Evolutionary conservation across 2,113 vertebrate genomes (phyloP).

Genomic region (Benitochromis conjunctus): DNA sequence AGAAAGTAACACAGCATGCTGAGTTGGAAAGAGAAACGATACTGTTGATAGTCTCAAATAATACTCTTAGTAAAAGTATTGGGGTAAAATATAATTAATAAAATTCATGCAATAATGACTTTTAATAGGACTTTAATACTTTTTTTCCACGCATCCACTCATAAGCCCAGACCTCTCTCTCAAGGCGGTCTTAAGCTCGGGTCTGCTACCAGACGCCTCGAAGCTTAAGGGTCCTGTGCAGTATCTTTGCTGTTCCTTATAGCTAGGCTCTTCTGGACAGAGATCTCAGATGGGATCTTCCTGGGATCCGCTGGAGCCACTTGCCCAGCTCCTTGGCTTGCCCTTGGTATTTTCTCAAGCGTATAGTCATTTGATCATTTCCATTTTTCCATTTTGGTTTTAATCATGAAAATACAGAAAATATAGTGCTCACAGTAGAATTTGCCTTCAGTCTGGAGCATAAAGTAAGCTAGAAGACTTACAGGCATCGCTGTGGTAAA

Average conservation of each 20-base stretch:
- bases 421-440: neutral
- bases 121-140: neutral
- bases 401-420: rapidly evolving
- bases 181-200: too few relatives aligned
- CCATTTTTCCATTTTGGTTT: neutral
- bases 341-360: too few relatives aligned
- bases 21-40: neutral
- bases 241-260: too few relatives aligned
- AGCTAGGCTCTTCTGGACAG: neutral
- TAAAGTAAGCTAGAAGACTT: neutral
- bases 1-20: neutral
- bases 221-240: too few relatives aligned
- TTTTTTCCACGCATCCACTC: neutral
- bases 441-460: too few relatives aligned
- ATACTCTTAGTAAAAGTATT: neutral
- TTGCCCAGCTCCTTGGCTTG: neutral
- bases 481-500: rapidly evolving
- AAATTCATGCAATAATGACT: neutral
- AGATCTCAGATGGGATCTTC: neutral
- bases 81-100: neutral
- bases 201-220: too few relatives aligned
- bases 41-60: neutral
- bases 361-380: neutral
- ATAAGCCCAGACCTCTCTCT: too few relatives aligned
- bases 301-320: too few relatives aligned